These are phyloP conservation scores for Ametastegia equiseti DNA, from an alignment of 2,888 invertebrate genomes.

Conservation along the genomic window DNA sequence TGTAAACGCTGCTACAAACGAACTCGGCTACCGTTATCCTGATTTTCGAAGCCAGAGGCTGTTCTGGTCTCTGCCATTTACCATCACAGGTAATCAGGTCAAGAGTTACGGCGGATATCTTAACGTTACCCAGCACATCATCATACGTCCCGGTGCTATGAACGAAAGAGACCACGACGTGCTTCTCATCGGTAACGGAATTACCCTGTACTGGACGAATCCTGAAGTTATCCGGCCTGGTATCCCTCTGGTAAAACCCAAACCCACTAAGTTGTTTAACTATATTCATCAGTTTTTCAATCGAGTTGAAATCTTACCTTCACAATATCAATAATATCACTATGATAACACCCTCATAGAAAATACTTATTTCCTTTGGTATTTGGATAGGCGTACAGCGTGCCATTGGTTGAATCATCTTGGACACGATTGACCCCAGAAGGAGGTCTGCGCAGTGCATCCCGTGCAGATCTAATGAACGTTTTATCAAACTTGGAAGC, in stretches of 20 bases:
- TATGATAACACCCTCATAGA: not conserved
- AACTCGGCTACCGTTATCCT: constrained; percentile 80
- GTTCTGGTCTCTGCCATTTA: constrained; percentile 87
- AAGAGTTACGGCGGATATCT: constrained; percentile 93
- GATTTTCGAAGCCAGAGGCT: constrained; percentile 76
- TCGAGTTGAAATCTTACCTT: not conserved
- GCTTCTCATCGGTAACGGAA: constrained; percentile 87
- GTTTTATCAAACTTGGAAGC: constrained; percentile 90
- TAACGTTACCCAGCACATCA: constrained; percentile 85
- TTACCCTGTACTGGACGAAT: constrained; percentile 88
- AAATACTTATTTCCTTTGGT: too few relatives aligned
- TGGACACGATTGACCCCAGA: constrained; percentile 82
- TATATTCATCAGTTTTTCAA: not conserved
- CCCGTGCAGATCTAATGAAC: constrained; percentile 90
- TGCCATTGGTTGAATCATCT: constrained; percentile 81
- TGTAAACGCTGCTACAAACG: constrained; percentile 79
- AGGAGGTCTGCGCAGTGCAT: constrained; percentile 79
- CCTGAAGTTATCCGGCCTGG: constrained; percentile 79
- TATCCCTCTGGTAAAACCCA: constrained; percentile 79
- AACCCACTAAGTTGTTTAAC: not conserved
- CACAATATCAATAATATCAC: not conserved
- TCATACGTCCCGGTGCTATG: constrained; percentile 78
- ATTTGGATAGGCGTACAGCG: constrained; percentile 79
- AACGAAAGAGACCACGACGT: constrained; percentile 87
- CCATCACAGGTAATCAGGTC: constrained; percentile 83